These are phyloP conservation scores for Atta texana DNA, from an alignment of 1,140 invertebrate genomes.

Conservation along the genomic window DNA sequence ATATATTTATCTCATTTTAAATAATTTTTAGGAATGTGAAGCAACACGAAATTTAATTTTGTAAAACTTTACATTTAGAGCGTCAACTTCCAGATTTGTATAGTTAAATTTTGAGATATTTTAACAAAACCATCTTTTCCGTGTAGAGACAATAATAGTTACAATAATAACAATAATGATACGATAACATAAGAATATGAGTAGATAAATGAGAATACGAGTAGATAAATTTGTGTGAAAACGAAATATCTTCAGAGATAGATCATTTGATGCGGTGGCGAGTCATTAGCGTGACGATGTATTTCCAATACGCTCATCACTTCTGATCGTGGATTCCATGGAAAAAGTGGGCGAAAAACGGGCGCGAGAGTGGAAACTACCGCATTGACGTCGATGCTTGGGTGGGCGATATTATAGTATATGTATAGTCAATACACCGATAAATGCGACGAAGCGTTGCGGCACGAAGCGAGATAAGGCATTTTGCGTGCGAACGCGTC, in stretches of 20 bases:
- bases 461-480: slow-evolving; percentile 59
- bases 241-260: slow-evolving; percentile 18
- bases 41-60: too few species aligned
- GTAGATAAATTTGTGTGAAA: not conserved
- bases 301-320: slow-evolving; percentile 51
- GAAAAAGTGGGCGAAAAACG: slow-evolving; percentile 51
- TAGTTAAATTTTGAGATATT: too few species aligned
- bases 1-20: too few species aligned
- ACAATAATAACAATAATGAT: not conserved
- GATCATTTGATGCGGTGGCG: slow-evolving; percentile 22
- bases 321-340: slow-evolving; percentile 19
- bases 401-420: slow-evolving; percentile 29
- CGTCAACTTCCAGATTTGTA: too few species aligned
- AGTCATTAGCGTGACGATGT: slow-evolving; percentile 59
- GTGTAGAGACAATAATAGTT: not conserved
- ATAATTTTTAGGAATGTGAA: too few species aligned
- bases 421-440: slow-evolving; percentile 27
- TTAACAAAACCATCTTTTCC: too few species aligned
- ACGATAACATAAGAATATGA: not conserved
- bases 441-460: slow-evolving; percentile 55
- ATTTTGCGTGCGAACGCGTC: slow-evolving; percentile 57
- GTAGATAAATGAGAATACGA: not conserved
- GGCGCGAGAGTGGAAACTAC: slow-evolving; percentile 3
- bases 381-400: slow-evolving; percentile 23
- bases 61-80: too few species aligned